A percentile compares a stretch with the other conserved stretches of the same genome.
phyloP scores from a whole-genome alignment of 2,888 invertebrate species.

The Volucella inflata region DNA sequence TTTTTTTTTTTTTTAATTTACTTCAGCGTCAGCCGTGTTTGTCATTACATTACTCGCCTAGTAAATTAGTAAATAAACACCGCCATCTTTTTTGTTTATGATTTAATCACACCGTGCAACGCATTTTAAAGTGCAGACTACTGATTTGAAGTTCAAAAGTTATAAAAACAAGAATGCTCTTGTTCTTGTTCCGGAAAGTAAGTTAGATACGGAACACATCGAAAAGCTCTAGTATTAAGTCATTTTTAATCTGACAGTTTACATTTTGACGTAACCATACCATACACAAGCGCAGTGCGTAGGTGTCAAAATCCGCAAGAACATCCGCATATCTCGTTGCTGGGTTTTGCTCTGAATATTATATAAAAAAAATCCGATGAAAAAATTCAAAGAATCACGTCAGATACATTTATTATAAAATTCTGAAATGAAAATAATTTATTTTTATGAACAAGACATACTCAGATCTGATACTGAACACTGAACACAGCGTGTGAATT shows the following conservation, averaged over 20 bases:
- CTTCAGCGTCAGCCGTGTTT: no score
- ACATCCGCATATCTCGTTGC: background rate
- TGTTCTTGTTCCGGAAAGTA: background rate
- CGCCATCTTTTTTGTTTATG: no score
- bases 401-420: slow-evolving; percentile 21
- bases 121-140: background rate
- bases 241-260: slow-evolving; percentile 20
- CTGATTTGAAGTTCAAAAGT: background rate
- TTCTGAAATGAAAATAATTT: slow-evolving; percentile 15
- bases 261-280: slow-evolving; percentile 23
- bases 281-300: slow-evolving; percentile 1
- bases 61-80: no score
- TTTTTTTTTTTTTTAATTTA: no score
- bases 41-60: no score
- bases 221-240: slow-evolving; percentile 11
- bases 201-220: background rate
- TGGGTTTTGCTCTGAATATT: background rate
- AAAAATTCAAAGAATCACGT: background rate
- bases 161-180: background rate
- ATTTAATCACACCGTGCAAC: no score
- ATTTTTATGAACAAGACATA: slow-evolving; percentile 13
- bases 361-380: background rate
- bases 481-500: slow-evolving; percentile 24
- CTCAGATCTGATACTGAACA: background rate
- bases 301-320: slow-evolving; percentile 29